Evolutionary conservation across 2,888 invertebrate genomes (phyloP), one percentile per base, ranked within the genome.

Genomic region (Lamellibrachia columna): DNA sequence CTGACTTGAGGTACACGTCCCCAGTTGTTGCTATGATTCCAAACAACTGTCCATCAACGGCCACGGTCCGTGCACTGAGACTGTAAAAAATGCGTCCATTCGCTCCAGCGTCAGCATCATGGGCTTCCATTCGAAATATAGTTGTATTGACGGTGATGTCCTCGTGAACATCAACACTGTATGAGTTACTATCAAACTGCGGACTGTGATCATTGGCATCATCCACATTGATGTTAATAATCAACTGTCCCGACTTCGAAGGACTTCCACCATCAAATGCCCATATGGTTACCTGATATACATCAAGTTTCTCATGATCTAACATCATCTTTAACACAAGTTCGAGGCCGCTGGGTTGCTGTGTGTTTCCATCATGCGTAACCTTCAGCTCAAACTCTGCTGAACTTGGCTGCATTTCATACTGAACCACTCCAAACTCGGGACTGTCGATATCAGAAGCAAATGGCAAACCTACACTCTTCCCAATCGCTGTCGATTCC

Each of bases 121-220:
- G 75, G 9, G 92, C 92, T 75, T 75, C 40, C n/a, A 92, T 75
- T 75, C 3, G 52, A 40, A 92, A 52, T 22, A 92, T 28, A 40
- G 92, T 92, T n/a, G 92, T 52, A 15, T 52, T 52, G 6, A 28
- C 11, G 9, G n/a, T 15, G 9, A 75, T 11, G 15, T 92, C 53
- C n/a, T 92, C 92, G 3, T 15, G 90, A 3, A 92, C 15, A 4
- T 52, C 28, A 2, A 92, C 92, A 40, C n/a, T 53, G 90, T 92
- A 92, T 6, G 55, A 60, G 92, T 55, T 11, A 55, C 60, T 92
- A 15, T 92, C 92, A 92, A 92, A 92, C 53, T 53, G 28, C 6
- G 92, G 92, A 11, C 60, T 58, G 75, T 92, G 55, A 52, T 92
- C 92, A 90, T 92, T 92, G 53, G 92, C 40, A 15, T 92, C 92